Evolutionary conservation across 2,888 invertebrate genomes (phyloP).

Genomic region (Lepidocyrtoides sp.): DNA sequence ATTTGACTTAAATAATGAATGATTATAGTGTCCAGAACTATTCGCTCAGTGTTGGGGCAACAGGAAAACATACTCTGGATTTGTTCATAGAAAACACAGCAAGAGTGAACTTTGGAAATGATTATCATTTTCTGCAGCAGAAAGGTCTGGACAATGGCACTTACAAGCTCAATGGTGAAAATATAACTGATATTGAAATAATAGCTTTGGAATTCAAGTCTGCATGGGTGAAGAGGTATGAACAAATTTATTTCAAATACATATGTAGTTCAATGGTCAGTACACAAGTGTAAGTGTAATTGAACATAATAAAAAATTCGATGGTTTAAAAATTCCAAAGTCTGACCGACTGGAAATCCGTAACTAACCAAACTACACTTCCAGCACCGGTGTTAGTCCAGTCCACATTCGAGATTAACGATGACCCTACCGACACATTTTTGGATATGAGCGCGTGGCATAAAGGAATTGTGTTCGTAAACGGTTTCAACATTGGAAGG

Average conservation of each 20-base stretch:
- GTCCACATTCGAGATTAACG: slow-evolving; percentile 87
- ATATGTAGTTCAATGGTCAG: no score
- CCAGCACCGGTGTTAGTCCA: slow-evolving; percentile 88
- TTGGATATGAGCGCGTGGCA: slow-evolving; percentile 92
- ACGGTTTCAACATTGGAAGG: slow-evolving; percentile 94
- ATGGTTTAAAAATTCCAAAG: no score
- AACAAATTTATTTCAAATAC: no score
- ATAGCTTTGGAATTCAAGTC: slow-evolving; percentile 88
- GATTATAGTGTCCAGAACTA: slow-evolving; percentile 69
- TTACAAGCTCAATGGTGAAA: slow-evolving; percentile 86
- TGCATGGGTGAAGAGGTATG: slow-evolving; percentile 87
- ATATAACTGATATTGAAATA: slow-evolving; percentile 87
- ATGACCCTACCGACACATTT: slow-evolving; percentile 91
- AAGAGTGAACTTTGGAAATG: slow-evolving; percentile 87
- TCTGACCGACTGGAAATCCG: slow-evolving; percentile 74
- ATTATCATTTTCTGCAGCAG: slow-evolving; percentile 86
- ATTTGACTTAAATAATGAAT: no score
- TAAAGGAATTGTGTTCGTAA: slow-evolving; percentile 92
- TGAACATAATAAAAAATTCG: no score
- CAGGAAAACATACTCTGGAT: slow-evolving; percentile 84
- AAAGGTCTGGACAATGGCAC: slow-evolving; percentile 87
- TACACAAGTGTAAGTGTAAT: no score
- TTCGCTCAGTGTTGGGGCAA: slow-evolving; percentile 21
- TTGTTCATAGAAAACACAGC: slow-evolving; percentile 88
- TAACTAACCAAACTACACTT: slow-evolving; percentile 30